Evolutionary conservation across 2,113 vertebrate genomes (phyloP).

Genomic region (Orcinus orca): DNA sequence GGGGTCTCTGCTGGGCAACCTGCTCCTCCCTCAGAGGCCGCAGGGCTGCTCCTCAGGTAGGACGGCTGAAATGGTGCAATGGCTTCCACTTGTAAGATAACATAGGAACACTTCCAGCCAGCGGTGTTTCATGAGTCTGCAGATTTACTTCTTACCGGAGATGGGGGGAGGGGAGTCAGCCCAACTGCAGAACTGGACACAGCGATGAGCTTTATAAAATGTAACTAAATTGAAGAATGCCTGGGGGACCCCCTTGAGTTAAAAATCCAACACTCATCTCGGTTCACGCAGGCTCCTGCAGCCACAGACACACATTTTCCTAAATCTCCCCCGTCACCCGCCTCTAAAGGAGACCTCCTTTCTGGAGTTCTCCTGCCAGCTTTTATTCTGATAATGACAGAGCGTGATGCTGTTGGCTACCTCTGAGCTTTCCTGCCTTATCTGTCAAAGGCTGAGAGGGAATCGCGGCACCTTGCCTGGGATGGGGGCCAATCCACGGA

Average conservation of each 20-base stretch:
- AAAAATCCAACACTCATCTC: not conserved
- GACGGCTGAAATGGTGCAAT: not conserved
- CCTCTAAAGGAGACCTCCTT: not conserved
- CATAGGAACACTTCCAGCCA: rapidly evolving
- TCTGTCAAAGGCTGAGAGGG: not conserved
- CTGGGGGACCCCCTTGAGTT: not conserved
- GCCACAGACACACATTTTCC: rapidly evolving
- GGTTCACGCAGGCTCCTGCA: not conserved
- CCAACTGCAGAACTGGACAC: not conserved
- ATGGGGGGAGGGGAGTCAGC: rapidly evolving
- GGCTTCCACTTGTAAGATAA: not conserved
- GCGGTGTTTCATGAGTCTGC: not conserved
- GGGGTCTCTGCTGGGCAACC: not conserved
- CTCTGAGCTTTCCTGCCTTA: not conserved
- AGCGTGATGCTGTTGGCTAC: not conserved
- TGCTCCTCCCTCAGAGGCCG: not conserved
- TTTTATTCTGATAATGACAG: not conserved
- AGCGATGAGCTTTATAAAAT: not conserved
- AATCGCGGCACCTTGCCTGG: rapidly evolving
- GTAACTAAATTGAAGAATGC: not conserved
- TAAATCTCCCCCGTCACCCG: rapidly evolving
- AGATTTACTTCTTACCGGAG: rapidly evolving
- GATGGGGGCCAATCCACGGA: not conserved
- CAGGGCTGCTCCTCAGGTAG: not conserved
- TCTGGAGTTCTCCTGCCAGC: not conserved